Conservation (phyloP, 1,140 invertebrate genomes). For the Ceratina australensis region DNA sequence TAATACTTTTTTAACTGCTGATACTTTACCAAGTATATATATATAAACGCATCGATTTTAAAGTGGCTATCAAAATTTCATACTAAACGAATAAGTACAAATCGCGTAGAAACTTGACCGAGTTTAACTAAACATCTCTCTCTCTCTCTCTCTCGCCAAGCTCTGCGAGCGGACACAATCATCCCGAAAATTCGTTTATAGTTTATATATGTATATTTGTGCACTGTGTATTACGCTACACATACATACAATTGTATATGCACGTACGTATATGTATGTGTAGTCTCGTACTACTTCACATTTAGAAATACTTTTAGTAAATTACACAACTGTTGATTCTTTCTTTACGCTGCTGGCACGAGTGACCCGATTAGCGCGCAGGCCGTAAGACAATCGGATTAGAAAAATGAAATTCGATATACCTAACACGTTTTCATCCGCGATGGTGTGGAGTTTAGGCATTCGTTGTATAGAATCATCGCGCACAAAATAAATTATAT, state of each 20-base stretch:
- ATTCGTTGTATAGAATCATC: constrained; percentile 41
- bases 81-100: constrained; percentile 23
- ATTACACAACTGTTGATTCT: constrained; percentile 35
- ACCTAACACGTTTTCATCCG: not conserved
- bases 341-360: constrained; percentile 39
- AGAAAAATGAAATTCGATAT: constrained; percentile 18
- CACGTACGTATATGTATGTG: constrained; percentile 21
- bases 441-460: constrained; percentile 14
- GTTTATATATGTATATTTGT: constrained; percentile 5
- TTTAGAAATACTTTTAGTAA: constrained; percentile 42
- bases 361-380: constrained; percentile 12
- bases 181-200: constrained; percentile 16
- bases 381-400: constrained; percentile 33
- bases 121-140: constrained; percentile 7
- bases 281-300: constrained; percentile 60
- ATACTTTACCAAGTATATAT: constrained; percentile 9
- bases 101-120: not conserved
- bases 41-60: not conserved
- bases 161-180: not conserved
- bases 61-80: constrained; percentile 9
- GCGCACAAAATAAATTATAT: constrained; percentile 32
- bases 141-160: too few relatives aligned
- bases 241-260: constrained; percentile 6
- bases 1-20: constrained; percentile 1
- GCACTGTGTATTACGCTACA: constrained; percentile 33